These are phyloP conservation scores for Serripes groenlandicus DNA, from an alignment of 2,888 invertebrate species.

Conservation along the genomic window DNA sequence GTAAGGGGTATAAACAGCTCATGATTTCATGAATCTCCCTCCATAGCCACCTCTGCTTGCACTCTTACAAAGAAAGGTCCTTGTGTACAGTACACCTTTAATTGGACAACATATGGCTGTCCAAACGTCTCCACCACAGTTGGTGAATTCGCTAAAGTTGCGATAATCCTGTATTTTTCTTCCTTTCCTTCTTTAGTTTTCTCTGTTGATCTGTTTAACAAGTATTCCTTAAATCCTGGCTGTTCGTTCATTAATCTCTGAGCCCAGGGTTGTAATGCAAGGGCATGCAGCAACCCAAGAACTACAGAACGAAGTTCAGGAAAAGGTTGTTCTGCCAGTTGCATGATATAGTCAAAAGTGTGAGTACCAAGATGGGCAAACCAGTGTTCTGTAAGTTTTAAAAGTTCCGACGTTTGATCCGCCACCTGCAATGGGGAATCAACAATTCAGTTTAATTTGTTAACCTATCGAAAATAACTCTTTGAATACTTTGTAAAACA, in stretches of 20 bases:
- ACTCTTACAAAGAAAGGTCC: conserved; percentile 92
- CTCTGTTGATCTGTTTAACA: conserved; percentile 92
- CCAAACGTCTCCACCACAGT: conserved; percentile 88
- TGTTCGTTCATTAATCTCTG: conserved; percentile 91
- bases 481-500: too few species aligned
- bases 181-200: conserved; percentile 91
- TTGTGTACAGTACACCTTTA: conserved; percentile 91
- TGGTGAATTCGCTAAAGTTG: conserved; percentile 86
- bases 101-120: conserved; percentile 88
- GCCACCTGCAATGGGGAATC: conserved; percentile 74
- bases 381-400: conserved; percentile 89
- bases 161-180: conserved; percentile 91
- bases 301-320: conserved; percentile 92
- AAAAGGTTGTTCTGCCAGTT: conserved; percentile 92
- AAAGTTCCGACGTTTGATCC: conserved; percentile 86
- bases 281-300: conserved; percentile 89
- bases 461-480: too few species aligned
- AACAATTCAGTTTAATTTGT: too few species aligned
- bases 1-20: too few species aligned
- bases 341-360: conserved; percentile 89
- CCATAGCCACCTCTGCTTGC: conserved; percentile 92
- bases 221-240: conserved; percentile 92
- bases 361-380: conserved; percentile 88
- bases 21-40: conserved; percentile 87
- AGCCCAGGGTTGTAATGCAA: conserved; percentile 93